phyloP scores from a whole-genome alignment of 2,888 invertebrate species.

The Lydus trimaculatus region DNA sequence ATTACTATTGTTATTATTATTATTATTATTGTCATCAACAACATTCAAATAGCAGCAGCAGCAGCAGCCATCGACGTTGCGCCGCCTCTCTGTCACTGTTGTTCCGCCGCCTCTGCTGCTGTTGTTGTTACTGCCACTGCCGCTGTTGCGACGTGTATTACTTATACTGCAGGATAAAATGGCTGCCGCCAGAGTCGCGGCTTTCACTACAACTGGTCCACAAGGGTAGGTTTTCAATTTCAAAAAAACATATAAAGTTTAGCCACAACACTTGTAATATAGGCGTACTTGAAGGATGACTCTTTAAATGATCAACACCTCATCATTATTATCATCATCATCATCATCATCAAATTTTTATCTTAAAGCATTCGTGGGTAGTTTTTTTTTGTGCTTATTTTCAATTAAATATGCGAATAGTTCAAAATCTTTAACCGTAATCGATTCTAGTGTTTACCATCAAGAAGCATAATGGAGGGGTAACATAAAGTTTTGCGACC shows the following conservation, averaged over 20 bases:
- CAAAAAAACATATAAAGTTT: neutral
- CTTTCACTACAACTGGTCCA: conserved; percentile 44
- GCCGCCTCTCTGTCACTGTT: conserved; percentile 17
- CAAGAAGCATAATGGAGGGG: neutral
- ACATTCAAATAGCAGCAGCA: neutral
- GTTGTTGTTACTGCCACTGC: conserved; percentile 20
- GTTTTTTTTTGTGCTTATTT: neutral
- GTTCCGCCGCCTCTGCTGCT: conserved; percentile 19
- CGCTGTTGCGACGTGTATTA: conserved; percentile 8
- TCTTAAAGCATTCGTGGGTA: neutral
- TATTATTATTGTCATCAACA: conserved; percentile 23
- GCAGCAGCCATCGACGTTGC: neutral
- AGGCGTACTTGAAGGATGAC: neutral
- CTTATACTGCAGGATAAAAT: conserved; percentile 49
- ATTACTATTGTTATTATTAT: conserved; percentile 10
- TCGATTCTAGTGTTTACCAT: conserved; percentile 5
- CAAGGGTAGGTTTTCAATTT: conserved; percentile 50
- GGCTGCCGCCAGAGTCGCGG: conserved; percentile 54
- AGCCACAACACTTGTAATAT: neutral
- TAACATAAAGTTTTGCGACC: conserved; percentile 16
- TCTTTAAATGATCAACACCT: neutral
- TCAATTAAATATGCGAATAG: neutral
- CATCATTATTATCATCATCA: neutral
- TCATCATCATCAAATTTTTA: neutral
- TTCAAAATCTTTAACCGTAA: neutral